Base-by-base conservation (phyloP, 2,113 vertebrate species). In the Clarias magur region DNA sequence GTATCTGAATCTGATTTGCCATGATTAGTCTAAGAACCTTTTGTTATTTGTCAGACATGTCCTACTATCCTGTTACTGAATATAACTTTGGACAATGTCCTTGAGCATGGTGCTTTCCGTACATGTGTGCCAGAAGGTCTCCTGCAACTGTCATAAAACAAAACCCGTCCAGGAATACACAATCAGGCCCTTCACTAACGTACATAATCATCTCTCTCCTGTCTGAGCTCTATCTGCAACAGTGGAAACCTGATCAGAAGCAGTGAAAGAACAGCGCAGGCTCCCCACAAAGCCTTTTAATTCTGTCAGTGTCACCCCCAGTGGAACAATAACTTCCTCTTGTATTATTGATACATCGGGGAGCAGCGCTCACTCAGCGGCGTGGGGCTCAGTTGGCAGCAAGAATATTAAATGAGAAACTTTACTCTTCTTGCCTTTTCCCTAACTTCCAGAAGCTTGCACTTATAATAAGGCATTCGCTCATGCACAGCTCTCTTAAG, bases 371-470 rank as follows among this genome's bases (percentile, higher is more conserved):
- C 95, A 93, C 92, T 95, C 94, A 93, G 92, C 93, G 85, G 87
- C 73, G 76, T 83, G 76, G 91, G 90, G 94, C 92, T 95, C 94
- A 54, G 93, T 93, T 95, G 92, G 92, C 95, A 89, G 91, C 80
- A 90, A 93, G 95, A 95, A 95, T 96, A 94, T 93, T 94, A 92
- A 95, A 95, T 95, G 94, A 93, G 95, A 94, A 94, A 96, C 92
- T 89, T 84, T 90, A 95, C 91, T 88, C 88, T 87, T 83, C 54
- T 63, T 75, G 72, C 75, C 63, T 85, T 88, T 54, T 76, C 67
- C 81, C 70, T 87, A 54, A 79, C 83, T 86, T 80, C 60, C 67
- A 73, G 57, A 83, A 53, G 60, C 70, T 68, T 70, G 79, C 2
- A 80, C 67, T 67, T 80, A 82, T 48, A 68, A 67, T 63, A 65